Conservation (phyloP, 2,113 vertebrate species). For the Salminus brasiliensis region DNA sequence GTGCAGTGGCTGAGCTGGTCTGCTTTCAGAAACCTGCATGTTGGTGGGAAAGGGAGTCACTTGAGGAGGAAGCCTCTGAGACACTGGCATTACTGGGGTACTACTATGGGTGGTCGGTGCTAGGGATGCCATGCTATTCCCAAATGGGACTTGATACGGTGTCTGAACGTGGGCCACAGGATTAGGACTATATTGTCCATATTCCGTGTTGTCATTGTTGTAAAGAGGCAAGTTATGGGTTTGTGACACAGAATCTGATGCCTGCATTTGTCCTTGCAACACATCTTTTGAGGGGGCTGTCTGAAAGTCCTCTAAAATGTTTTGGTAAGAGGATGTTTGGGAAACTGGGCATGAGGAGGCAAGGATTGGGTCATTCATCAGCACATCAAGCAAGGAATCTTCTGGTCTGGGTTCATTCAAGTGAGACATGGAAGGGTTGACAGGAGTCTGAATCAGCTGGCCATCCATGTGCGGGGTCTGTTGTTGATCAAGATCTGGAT, state of each 20-base stretch:
- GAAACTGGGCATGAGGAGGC: conserved; percentile 43
- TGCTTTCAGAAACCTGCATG: conserved; percentile 31
- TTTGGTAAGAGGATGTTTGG: conserved; percentile 56
- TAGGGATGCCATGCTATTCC: conserved; percentile 40
- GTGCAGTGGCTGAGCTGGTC: conserved; percentile 2
- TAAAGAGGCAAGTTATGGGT: conserved; percentile 36
- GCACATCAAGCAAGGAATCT: conserved; percentile 19
- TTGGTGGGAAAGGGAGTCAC: conserved; percentile 45
- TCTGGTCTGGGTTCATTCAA: conserved; percentile 26
- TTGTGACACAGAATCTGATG: conserved; percentile 24
- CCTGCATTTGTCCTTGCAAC: conserved; percentile 53
- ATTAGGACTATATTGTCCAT: conserved; percentile 44
- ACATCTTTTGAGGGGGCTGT: conserved; percentile 42
- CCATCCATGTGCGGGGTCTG: conserved; percentile 41
- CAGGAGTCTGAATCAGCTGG: conserved; percentile 54
- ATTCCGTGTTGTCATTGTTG: conserved; percentile 44
- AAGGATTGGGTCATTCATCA: conserved; percentile 54
- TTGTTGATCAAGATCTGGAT: neutral
- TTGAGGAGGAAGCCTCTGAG: conserved; percentile 63
- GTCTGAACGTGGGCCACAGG: conserved; percentile 27
- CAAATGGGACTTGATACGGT: conserved; percentile 44
- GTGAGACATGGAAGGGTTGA: conserved; percentile 43
- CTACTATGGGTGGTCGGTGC: conserved; percentile 35
- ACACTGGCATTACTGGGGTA: conserved; percentile 44
- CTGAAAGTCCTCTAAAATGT: conserved; percentile 49